These are phyloP conservation scores for Gymnoscopelus microlampas DNA, from an alignment of 2,797 vertebrate species.

Conservation along the genomic window DNA sequence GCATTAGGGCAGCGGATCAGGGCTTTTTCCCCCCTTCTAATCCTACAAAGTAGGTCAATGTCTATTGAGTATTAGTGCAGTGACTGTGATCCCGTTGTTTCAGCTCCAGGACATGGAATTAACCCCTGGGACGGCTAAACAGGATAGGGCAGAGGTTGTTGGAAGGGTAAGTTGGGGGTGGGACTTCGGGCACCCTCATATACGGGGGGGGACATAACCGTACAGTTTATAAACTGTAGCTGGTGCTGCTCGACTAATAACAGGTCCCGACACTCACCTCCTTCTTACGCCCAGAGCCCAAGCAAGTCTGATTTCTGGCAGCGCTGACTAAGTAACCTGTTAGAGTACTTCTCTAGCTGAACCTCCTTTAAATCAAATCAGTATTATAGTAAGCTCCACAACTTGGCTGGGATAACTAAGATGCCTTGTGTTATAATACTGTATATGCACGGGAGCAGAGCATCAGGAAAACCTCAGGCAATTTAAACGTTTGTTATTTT, in stretches of 20 bases:
- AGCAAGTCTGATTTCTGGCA: slow-evolving; percentile 41
- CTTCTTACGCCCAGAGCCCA: slow-evolving; percentile 53
- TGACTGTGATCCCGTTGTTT: slow-evolving; percentile 85
- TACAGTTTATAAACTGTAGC: slow-evolving; percentile 50
- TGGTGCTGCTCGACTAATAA: slow-evolving; percentile 66
- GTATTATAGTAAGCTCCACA: slow-evolving; percentile 30
- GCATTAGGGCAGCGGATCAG: slow-evolving; percentile 81
- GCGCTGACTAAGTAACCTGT: slow-evolving; percentile 51
- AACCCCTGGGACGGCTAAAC: slow-evolving; percentile 80
- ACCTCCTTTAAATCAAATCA: slow-evolving; percentile 28
- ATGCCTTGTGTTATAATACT: not conserved
- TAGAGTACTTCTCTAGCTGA: slow-evolving; percentile 41
- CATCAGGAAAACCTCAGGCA: not conserved
- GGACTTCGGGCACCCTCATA: slow-evolving; percentile 59
- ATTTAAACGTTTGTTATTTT: slow-evolving; percentile 6
- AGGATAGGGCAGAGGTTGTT: slow-evolving; percentile 80
- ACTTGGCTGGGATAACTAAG: not conserved
- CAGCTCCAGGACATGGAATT: slow-evolving; percentile 82
- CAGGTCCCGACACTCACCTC: slow-evolving; percentile 66
- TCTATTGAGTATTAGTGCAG: slow-evolving; percentile 85
- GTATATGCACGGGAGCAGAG: not conserved
- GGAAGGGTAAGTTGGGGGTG: slow-evolving; percentile 66
- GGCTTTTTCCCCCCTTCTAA: slow-evolving; percentile 71
- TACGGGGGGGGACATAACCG: slow-evolving; percentile 38
- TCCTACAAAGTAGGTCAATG: slow-evolving; percentile 86